These are phyloP conservation scores for Bilobella aurantiaca DNA, from an alignment of 1,140 invertebrate genomes.

Conservation along the genomic window DNA sequence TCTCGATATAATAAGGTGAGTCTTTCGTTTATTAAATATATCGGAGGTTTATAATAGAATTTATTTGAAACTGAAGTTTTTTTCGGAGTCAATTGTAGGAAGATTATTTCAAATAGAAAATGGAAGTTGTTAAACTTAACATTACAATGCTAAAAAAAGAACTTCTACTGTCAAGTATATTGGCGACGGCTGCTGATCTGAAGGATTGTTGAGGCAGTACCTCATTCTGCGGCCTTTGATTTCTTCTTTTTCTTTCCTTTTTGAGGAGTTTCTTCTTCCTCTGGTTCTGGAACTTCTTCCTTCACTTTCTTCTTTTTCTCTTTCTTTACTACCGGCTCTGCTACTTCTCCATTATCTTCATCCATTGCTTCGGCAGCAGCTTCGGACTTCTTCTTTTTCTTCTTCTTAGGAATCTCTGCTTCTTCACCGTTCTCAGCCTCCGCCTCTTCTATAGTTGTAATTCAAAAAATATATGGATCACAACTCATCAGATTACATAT, in stretches of 20 bases:
- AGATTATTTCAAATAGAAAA: too few species aligned
- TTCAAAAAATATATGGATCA: background rate
- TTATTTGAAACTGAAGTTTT: too few species aligned
- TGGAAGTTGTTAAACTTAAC: too few species aligned
- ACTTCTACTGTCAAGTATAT: too few species aligned
- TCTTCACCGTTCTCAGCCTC: slow-evolving; percentile 17
- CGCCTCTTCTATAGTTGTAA: background rate
- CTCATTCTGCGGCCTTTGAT: background rate
- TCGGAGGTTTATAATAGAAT: too few species aligned
- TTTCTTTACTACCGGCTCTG: slow-evolving; percentile 12
- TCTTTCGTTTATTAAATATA: too few species aligned
- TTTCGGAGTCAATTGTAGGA: too few species aligned
- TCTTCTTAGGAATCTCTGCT: slow-evolving; percentile 36
- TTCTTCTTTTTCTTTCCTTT: slow-evolving; percentile 39
- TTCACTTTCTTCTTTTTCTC: slow-evolving; percentile 19
- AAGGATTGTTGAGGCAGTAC: background rate
- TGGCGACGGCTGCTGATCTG: too few species aligned
- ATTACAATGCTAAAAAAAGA: background rate
- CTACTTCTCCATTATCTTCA: background rate
- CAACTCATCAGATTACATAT: background rate
- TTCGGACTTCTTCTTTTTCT: slow-evolving; percentile 30
- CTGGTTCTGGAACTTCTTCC: slow-evolving; percentile 24
- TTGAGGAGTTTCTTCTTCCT: background rate
- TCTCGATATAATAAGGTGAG: too few species aligned
- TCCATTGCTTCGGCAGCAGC: background rate